A percentile compares a stretch with the other conserved stretches of the same genome.
Conservation (phyloP, 2,797 vertebrate species). For the Cuniculus paca region DNA sequence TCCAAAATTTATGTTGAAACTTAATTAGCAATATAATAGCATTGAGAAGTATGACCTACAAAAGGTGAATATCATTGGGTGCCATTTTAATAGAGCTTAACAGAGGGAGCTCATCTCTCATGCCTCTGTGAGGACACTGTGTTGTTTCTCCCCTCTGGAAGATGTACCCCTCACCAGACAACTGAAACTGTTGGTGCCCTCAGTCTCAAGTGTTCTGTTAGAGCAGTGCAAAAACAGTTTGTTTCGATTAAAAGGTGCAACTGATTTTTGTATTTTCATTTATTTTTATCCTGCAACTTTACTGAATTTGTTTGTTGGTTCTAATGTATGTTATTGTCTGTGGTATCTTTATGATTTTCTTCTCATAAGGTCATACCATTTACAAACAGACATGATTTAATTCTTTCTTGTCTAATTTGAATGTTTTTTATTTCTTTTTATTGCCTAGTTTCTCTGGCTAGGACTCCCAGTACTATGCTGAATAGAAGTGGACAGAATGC, state of each 20-base stretch:
- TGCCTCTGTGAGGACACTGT: not conserved
- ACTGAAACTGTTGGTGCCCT: not conserved
- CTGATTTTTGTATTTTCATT: not conserved
- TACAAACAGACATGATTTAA: not conserved
- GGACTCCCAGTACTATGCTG: not conserved
- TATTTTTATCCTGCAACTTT: not conserved
- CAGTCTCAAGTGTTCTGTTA: not conserved
- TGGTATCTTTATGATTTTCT: not conserved
- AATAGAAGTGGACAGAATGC: not conserved
- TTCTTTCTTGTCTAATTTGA: not conserved
- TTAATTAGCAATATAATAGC: not conserved
- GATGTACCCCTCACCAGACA: not conserved
- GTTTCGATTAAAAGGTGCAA: not conserved
- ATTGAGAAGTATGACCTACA: not conserved
- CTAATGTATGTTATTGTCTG: not conserved
- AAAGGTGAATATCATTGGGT: not conserved
- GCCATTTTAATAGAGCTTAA: not conserved
- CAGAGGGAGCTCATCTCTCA: not conserved
- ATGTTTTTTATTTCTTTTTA: not conserved
- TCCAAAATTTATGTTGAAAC: not conserved
- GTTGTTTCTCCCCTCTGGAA: not conserved
- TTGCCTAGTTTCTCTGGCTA: not conserved
- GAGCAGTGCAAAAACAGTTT: not conserved
- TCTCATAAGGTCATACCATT: not conserved
- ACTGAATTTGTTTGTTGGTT: not conserved